A percentile compares a stretch with the other conserved stretches of the same genome.
Conservation (phyloP, 2,113 vertebrate genomes). For the Eolophus roseicapilla region DNA sequence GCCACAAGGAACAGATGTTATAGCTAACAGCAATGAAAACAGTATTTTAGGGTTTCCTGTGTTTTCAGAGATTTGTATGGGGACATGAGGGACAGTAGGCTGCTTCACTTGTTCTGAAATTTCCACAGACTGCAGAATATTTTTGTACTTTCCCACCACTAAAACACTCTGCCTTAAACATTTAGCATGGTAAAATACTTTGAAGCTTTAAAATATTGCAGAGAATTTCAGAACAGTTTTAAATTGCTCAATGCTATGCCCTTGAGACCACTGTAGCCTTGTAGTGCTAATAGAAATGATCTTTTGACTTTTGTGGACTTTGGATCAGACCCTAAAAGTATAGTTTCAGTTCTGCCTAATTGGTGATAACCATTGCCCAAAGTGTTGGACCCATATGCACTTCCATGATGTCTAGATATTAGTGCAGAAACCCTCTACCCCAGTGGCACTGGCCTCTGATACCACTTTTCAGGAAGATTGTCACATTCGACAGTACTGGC, state of each 20-base stretch:
- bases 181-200: neutral
- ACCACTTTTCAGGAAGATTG: neutral
- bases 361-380: neutral
- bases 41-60: neutral
- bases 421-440: neutral
- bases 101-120: neutral
- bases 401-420: neutral
- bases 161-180: neutral
- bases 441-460: neutral
- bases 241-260: neutral
- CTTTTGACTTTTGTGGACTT: neutral
- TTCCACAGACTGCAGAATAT: neutral
- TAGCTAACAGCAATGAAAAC: neutral
- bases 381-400: neutral
- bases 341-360: neutral
- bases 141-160: neutral
- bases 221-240: neutral
- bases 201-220: neutral
- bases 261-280: neutral
- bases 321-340: neutral
- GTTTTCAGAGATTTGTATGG: neutral
- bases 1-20: neutral
- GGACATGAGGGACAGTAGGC: neutral
- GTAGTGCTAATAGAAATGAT: neutral
- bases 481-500: neutral